Evolutionary conservation across 2,888 invertebrate genomes (phyloP).

Genomic region (Aphodius sticticus): DNA sequence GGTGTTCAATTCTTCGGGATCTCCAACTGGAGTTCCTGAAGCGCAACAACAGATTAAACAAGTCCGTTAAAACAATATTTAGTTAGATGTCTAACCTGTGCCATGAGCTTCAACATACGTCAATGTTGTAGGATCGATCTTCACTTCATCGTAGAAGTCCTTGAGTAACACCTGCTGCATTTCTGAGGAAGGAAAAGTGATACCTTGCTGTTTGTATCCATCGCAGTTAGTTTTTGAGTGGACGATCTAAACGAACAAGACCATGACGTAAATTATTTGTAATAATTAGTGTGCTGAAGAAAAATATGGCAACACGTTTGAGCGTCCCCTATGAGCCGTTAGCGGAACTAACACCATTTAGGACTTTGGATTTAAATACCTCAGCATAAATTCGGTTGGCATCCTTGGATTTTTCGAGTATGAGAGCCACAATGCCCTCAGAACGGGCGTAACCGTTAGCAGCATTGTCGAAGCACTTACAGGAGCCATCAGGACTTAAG

Average conservation of each 20-base stretch:
- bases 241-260: slow-evolving; percentile 28
- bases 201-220: slow-evolving; percentile 57
- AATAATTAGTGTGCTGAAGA: not conserved
- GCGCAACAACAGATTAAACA: not conserved
- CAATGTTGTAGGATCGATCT: slow-evolving; percentile 73
- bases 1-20: slow-evolving; percentile 89
- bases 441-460: slow-evolving; percentile 87
- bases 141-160: slow-evolving; percentile 74
- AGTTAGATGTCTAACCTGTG: slow-evolving; percentile 15
- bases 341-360: no score
- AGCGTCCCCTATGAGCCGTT: no score
- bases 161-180: slow-evolving; percentile 68
- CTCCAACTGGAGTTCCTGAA: slow-evolving; percentile 75
- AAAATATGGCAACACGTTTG: not conserved
- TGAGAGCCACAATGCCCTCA: slow-evolving; percentile 76
- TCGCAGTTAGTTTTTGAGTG: slow-evolving; percentile 56
- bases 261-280: not conserved
- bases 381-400: slow-evolving; percentile 64
- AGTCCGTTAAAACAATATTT: not conserved
- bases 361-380: no score
- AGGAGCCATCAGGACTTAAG: slow-evolving; percentile 83
- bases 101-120: slow-evolving; percentile 82
- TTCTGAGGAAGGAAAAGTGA: slow-evolving; percentile 58
- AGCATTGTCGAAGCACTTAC: slow-evolving; percentile 88
- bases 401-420: slow-evolving; percentile 71